Evolutionary conservation across 1,140 invertebrate genomes (phyloP), one percentile per base, ranked within the genome.

Genomic region (Cyclargus thomasi): DNA sequence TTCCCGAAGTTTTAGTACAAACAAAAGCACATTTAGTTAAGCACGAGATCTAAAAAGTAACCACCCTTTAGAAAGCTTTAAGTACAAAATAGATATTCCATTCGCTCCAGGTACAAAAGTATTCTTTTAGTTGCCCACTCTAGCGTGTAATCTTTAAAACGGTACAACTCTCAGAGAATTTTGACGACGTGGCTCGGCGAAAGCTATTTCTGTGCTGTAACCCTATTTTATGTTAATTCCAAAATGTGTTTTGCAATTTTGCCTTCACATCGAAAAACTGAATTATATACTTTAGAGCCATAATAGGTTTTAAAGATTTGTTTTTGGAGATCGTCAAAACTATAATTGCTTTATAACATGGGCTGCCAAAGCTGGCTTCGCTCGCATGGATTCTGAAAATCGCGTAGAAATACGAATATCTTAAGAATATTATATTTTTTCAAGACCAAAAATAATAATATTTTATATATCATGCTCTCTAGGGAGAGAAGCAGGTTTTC

Each of bases 221-320:
- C 39, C 39, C 39, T 47, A 47, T 47, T 47, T 47, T 47, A 47
- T 47, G 39, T 47, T 47, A 47, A 47, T 47, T 47, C 10, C 39
- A 47, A 47, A 47, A 47, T 47, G 39, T 47, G 39, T 47, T 47
- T 47, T 47, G 39, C 39, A 47, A 47, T 47, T 47, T 47, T 47
- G 39, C 39, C 39, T 47, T 8, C 2, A 47, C 39, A 16, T 47
- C 39, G 39, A 16, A 47, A 47, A 47, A 47, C 39, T 14, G 14
- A 47, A 47, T 47, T 29, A 29, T 8, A 5, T 4, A 29, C 29
- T 0, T 23, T 29, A 29, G 8, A 29, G 29, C 8, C 8, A 29
- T 29, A 29, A 29, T 8, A 29, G 0, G 8, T 29, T 29, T 29
- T 29, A 2, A 8, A 29, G 29, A 29, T 29, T 8, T 29, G 29